Base-by-base conservation (phyloP, 2,888 invertebrate genomes). In the Lordiphosa fenestrarum region DNA sequence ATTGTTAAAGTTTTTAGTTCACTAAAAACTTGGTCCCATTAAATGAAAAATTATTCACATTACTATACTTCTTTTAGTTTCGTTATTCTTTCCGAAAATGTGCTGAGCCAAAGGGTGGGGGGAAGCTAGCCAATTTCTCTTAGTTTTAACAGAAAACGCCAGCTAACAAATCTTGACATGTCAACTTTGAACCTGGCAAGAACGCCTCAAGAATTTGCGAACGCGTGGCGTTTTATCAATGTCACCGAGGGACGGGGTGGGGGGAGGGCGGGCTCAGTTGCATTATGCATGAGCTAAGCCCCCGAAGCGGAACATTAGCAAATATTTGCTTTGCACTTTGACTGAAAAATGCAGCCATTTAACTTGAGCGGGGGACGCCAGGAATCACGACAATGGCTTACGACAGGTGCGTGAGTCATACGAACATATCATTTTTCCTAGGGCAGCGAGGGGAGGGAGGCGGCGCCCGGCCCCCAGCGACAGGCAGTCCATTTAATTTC, bases 251-350 rank as follows among this genome's bases (percentile, higher is more conserved):
- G 33, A 7, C 4, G 48, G 12, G 9, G n/a, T 6, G 50, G 39
- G 6, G 10, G 23, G 6, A 10, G 21, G 40, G 15, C 1, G 25
- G 10, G 15, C 30, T 3, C 7, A 7, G 15, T 39, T 52, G 48
- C 60, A 73, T 66, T 69, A 66, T 69, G 73, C 73, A 71, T 48
- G 53, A 63, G n/a, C 42, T 66, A 51, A 40, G 53, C 5, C 36
- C 40, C 38, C 15, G 35, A 15, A 53, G 63, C 46, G 68, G 62
- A 80, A 74, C 77, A 78, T 85, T 80, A 70, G 80, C 73, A 85
- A 86, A 86, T 86, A 86, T 86, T 86, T 82, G 78, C 66, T 65
- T 68, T 81, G 73, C 78, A 77, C 81, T 83, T 83, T 65, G 70
- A 47, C 53, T 80, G 72, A 78, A 74, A 74, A 78, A 70, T 77